These are phyloP conservation scores for Lanistes nyassanus DNA, from an alignment of 1,140 invertebrate species.

Conservation along the genomic window DNA sequence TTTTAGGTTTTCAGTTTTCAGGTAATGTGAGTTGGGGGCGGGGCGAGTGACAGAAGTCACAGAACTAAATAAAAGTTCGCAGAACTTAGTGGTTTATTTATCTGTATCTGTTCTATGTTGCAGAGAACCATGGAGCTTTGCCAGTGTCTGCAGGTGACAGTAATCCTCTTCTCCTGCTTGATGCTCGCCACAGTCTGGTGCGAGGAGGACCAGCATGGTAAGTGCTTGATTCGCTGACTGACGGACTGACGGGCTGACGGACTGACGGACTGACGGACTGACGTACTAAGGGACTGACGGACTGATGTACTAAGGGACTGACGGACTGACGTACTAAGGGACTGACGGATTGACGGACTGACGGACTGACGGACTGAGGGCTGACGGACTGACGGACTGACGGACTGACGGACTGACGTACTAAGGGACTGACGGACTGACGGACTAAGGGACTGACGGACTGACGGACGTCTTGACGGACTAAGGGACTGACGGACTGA, in stretches of 20 bases:
- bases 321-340: background rate
- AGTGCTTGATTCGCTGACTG: background rate
- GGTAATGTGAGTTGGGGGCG: too few relatives aligned
- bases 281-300: background rate
- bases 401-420: background rate
- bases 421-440: background rate
- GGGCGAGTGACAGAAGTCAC: too few relatives aligned
- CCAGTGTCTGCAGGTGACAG: conserved; percentile 1
- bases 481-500: background rate
- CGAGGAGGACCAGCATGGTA: conserved; percentile 6
- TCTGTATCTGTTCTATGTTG: too few relatives aligned
- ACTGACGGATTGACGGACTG: background rate
- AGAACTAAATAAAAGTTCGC: too few relatives aligned
- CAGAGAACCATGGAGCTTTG: conserved; percentile 1
- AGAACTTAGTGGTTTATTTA: too few relatives aligned
- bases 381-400: background rate
- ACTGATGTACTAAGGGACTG: background rate
- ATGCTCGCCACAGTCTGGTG: conserved; percentile 8
- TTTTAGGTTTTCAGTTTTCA: too few relatives aligned
- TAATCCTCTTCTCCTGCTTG: background rate
- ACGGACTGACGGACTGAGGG: background rate
- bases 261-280: background rate
- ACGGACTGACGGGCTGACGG: background rate
- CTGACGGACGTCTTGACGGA: background rate
- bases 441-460: background rate